phyloP scores from a whole-genome alignment of 2,797 vertebrate species.

The Anas bernieri region DNA sequence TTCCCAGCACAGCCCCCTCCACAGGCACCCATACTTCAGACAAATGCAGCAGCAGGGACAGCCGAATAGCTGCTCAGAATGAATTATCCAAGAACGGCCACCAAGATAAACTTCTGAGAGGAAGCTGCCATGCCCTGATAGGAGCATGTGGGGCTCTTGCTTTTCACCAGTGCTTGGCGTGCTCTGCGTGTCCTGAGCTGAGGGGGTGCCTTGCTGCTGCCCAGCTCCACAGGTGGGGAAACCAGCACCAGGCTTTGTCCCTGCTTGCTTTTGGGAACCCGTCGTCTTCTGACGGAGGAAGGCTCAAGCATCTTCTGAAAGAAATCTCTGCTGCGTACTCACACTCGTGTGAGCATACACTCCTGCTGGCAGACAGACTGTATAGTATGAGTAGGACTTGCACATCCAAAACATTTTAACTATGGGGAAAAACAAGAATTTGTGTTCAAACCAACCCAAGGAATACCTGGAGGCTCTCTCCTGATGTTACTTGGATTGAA shows the following conservation, averaged over 20 bases:
- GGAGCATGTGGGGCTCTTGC: not conserved
- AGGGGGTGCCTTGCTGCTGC: not conserved
- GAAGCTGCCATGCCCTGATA: not conserved
- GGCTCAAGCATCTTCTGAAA: not conserved
- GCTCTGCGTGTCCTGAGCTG: not conserved
- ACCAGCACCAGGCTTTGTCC: not conserved
- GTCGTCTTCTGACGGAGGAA: not conserved
- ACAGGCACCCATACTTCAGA: fast-evolving
- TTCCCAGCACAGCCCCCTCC: not conserved
- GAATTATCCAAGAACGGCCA: not conserved
- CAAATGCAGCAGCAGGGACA: not conserved
- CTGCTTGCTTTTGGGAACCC: not conserved
- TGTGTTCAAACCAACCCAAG: not conserved
- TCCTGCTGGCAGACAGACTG: not conserved
- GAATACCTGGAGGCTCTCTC: not conserved
- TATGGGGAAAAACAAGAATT: not conserved
- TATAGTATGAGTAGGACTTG: not conserved
- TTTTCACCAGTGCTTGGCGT: not conserved
- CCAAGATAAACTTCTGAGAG: not conserved
- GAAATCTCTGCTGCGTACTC: not conserved
- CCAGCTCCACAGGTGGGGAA: not conserved
- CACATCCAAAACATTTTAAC: not conserved
- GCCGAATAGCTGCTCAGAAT: not conserved
- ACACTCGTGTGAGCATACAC: fast-evolving
- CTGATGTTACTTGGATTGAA: not conserved